Percentiles rank a stretch among this genome's conserved stretches.
Evolutionary conservation across 2,113 vertebrate genomes (phyloP).

Genomic region (Pseudopodoces humilis): DNA sequence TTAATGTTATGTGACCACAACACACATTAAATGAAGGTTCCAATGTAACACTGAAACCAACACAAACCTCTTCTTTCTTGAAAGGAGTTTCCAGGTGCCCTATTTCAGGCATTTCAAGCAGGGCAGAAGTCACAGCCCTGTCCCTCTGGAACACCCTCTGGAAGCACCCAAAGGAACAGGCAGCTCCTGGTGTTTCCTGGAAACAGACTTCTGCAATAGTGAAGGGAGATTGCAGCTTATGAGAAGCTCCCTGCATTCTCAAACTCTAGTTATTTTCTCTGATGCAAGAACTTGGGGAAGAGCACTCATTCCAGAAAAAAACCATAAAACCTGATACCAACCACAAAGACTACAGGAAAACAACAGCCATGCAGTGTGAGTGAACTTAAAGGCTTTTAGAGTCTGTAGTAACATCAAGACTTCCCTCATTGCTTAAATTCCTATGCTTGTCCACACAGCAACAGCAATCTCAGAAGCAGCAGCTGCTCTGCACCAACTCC

Average conservation of each 20-base stretch:
- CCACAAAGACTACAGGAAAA: neutral
- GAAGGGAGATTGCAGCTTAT: neutral
- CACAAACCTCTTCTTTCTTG: neutral
- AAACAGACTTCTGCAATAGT: neutral
- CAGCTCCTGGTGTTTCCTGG: neutral
- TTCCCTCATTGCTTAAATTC: neutral
- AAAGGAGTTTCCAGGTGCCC: neutral
- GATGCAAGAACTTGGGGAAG: neutral
- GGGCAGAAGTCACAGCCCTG: neutral
- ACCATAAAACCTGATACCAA: neutral
- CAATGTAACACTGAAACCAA: neutral
- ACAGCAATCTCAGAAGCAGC: neutral
- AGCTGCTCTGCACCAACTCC: neutral
- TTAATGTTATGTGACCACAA: neutral
- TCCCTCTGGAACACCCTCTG: neutral
- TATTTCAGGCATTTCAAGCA: neutral
- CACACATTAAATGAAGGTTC: rapidly evolving
- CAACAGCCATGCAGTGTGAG: neutral
- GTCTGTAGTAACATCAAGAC: neutral
- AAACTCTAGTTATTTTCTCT: neutral
- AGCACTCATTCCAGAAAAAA: neutral
- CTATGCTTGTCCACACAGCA: neutral
- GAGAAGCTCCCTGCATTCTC: neutral
- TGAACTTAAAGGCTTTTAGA: neutral
- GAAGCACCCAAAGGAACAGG: neutral